A percentile compares a stretch with the other conserved stretches of the same genome.
phyloP scores from a whole-genome alignment of 1,140 invertebrate species.

The Scylla paramamosain region DNA sequence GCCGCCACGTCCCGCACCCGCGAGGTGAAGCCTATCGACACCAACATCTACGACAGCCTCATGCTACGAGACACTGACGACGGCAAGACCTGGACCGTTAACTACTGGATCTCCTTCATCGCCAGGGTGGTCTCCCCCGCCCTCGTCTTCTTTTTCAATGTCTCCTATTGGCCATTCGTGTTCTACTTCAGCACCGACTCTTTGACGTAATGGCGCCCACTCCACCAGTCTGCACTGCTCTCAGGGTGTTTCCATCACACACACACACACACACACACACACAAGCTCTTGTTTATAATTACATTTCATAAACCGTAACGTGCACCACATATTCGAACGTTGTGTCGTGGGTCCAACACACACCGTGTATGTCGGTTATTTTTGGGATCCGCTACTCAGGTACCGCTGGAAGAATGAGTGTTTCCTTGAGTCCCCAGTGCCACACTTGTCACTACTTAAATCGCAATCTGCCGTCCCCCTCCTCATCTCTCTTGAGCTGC shows the following conservation, averaged over 20 bases:
- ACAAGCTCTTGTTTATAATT: neutral
- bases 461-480: no score
- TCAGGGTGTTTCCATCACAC: neutral
- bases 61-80: neutral
- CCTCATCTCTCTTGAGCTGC: no score
- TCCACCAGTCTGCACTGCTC: no score
- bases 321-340: no score
- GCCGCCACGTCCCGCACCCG: slow-evolving; percentile 34
- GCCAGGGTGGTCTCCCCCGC: slow-evolving; percentile 60
- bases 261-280: slow-evolving; percentile 49
- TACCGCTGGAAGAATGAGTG: no score
- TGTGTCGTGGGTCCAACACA: no score
- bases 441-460: no score
- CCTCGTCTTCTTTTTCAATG: slow-evolving; percentile 63
- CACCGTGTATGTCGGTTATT: no score
- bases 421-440: no score
- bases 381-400: no score
- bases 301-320: no score
- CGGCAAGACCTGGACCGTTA: slow-evolving; percentile 51
- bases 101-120: slow-evolving; percentile 71
- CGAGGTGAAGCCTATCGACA: slow-evolving; percentile 69
- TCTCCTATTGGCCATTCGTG: slow-evolving; percentile 67
- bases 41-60: slow-evolving; percentile 61
- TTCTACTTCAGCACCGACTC: slow-evolving; percentile 62
- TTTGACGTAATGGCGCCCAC: neutral